Percentiles rank a stretch among this genome's conserved stretches.
phyloP scores from a whole-genome alignment of 2,888 invertebrate species.

The Asteroscopus sphinx region DNA sequence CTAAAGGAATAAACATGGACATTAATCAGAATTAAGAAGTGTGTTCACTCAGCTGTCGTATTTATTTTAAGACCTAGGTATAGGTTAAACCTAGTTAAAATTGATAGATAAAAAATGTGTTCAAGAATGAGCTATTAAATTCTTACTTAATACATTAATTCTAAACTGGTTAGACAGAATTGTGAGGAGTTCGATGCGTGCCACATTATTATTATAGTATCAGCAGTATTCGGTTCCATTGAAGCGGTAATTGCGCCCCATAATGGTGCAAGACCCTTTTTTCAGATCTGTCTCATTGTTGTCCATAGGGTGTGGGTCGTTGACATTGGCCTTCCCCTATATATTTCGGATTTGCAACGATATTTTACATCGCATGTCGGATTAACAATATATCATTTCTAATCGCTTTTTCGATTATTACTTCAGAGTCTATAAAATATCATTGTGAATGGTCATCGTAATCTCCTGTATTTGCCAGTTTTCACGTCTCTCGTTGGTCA shows the following conservation, averaged over 20 bases:
- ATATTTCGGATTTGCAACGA: constrained; percentile 80
- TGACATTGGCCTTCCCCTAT: constrained; percentile 87
- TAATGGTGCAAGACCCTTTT: constrained; percentile 85
- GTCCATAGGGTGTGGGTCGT: constrained; percentile 85
- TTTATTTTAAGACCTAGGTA: constrained; percentile 35
- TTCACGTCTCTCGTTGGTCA: constrained; percentile 60
- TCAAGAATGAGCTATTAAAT: constrained; percentile 44
- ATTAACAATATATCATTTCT: constrained; percentile 83
- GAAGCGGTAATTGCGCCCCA: constrained; percentile 80
- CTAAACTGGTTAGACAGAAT: constrained; percentile 63
- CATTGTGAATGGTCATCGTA: constrained; percentile 58
- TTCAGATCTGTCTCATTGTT: constrained; percentile 82
- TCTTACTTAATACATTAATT: constrained; percentile 45
- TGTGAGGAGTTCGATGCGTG: constrained; percentile 66
- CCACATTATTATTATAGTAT: constrained; percentile 69
- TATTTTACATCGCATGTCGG: constrained; percentile 81
- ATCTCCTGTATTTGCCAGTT: constrained; percentile 64
- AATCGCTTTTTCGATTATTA: constrained; percentile 72
- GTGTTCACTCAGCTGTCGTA: constrained; percentile 21
- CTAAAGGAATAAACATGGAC: constrained; percentile 33
- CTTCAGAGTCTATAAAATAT: constrained; percentile 39
- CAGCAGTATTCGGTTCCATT: constrained; percentile 77
- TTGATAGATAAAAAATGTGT: constrained; percentile 33
- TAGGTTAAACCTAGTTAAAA: constrained; percentile 25
- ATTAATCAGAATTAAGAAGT: constrained; percentile 33